Base-by-base conservation (phyloP, 2,797 vertebrate genomes). In the Pteronotus mesoamericanus region DNA sequence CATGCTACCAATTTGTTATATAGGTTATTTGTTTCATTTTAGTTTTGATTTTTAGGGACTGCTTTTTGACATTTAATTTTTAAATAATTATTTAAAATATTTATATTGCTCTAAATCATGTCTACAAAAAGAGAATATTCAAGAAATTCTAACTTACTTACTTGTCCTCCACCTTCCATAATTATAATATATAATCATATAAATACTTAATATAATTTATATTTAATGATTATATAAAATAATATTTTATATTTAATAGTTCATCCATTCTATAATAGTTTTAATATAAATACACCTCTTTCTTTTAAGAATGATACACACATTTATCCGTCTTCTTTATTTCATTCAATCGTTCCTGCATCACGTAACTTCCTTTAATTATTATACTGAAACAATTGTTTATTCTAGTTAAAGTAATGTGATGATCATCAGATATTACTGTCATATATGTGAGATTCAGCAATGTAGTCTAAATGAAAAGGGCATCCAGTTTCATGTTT, bases 31-130 rank as follows among this genome's bases (percentile, higher is more conserved):
- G 39, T 57, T 94, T 86, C 26, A 78, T 32, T 91, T 94, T 86
- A 48, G 11, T 94, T 96, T 77, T 86, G 29, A 84, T 34, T 91
- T 90, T 37, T 34, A 88, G 21, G 16, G 14, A 53, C 66, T 83
- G 19, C 4, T 75, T 95, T 92, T 94, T 59, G 85, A 92, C 4
- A 82, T 53, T 85, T 93, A 85, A 12, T 59, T 46, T 92, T 94
- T 91, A 64, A 83, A 46, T 68, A 92, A 69, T 83, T 90, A 80
- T 18, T 83, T 78, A 83, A 83, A 64, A 86, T 86, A 80, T 59
- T 72, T 59, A 80, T 6, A 51, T 69, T 83, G 18, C 3, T 88
- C 42, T 1, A 72, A 95, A 57, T 89, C n/a, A 34, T 39, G 94
- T 69, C 8, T 82, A 79, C 16, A 91, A 82, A 61, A 77, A 16